Percentiles rank a stretch among this genome's conserved stretches.
Evolutionary conservation across 1,140 invertebrate genomes (phyloP).

Genomic region (Vanessa tameamea): DNA sequence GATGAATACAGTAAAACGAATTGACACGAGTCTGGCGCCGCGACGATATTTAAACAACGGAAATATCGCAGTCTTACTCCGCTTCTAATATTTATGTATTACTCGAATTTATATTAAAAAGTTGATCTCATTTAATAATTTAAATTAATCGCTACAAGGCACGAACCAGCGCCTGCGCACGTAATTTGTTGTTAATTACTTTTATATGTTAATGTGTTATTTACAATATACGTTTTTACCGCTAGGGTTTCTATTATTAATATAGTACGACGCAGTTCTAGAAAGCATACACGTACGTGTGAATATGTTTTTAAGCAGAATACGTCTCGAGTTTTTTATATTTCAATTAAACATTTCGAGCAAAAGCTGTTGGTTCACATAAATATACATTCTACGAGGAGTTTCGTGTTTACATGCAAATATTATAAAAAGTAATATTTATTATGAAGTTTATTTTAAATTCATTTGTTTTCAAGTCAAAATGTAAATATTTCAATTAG

Average conservation of each 20-base stretch:
- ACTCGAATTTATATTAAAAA: slow-evolving; percentile 28
- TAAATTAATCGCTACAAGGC: slow-evolving; percentile 28
- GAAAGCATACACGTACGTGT: not conserved
- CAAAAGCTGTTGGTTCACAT: not conserved
- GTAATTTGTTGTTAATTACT: slow-evolving; percentile 35
- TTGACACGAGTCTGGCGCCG: not conserved
- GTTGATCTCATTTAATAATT: slow-evolving; percentile 32
- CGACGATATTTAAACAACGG: not conserved
- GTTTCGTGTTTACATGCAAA: no score
- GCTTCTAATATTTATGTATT: slow-evolving; percentile 19
- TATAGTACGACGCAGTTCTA: not conserved
- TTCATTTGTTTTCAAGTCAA: no score
- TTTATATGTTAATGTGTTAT: slow-evolving; percentile 31
- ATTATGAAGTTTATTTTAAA: no score
- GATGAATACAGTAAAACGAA: not conserved
- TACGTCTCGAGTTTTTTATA: no score
- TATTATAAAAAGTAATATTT: no score
- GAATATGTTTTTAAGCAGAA: no score
- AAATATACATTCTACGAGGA: no score
- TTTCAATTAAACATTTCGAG: not conserved
- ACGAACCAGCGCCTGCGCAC: slow-evolving; percentile 17
- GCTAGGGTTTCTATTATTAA: not conserved
- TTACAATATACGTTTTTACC: slow-evolving; percentile 11
- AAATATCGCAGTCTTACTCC: slow-evolving; percentile 5
- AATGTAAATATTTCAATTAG: no score